Conservation (phyloP, 2,888 invertebrate genomes). For the Pimpla rufipes region DNA sequence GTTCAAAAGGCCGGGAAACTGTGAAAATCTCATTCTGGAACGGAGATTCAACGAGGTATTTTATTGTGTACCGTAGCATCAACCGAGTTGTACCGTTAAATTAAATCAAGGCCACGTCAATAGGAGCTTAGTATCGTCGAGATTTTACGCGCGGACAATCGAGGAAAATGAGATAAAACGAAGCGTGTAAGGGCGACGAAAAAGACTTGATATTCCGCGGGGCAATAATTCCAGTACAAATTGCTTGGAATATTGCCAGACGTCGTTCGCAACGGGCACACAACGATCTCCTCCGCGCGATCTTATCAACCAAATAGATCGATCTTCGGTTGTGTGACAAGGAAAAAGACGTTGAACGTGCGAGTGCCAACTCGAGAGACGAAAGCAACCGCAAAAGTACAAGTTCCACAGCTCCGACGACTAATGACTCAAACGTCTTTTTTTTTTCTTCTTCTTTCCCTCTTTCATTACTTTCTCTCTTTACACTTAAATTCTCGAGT, state of each 20-base stretch:
- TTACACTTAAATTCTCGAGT: conserved; percentile 17
- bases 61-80: neutral
- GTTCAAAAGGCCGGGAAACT: too few relatives aligned
- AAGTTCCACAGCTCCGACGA: conserved; percentile 45
- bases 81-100: neutral
- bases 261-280: conserved; percentile 42
- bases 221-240: conserved; percentile 68
- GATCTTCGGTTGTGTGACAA: conserved; percentile 20
- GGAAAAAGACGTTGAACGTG: conserved; percentile 31
- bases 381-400: conserved; percentile 16
- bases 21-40: neutral
- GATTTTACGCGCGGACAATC: neutral
- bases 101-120: neutral
- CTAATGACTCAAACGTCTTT: conserved; percentile 53
- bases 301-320: conserved; percentile 65
- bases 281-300: conserved; percentile 19
- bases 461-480: conserved; percentile 8
- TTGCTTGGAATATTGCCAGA: conserved; percentile 69
- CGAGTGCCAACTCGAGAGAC: conserved; percentile 36
- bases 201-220: conserved; percentile 65
- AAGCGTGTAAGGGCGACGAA: conserved; percentile 44
- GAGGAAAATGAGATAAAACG: conserved; percentile 27
- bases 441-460: conserved; percentile 9
- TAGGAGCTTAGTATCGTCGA: neutral
- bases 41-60: neutral